phyloP scores from a whole-genome alignment of 2,113 vertebrate genomes.

The Eolophus roseicapilla region DNA sequence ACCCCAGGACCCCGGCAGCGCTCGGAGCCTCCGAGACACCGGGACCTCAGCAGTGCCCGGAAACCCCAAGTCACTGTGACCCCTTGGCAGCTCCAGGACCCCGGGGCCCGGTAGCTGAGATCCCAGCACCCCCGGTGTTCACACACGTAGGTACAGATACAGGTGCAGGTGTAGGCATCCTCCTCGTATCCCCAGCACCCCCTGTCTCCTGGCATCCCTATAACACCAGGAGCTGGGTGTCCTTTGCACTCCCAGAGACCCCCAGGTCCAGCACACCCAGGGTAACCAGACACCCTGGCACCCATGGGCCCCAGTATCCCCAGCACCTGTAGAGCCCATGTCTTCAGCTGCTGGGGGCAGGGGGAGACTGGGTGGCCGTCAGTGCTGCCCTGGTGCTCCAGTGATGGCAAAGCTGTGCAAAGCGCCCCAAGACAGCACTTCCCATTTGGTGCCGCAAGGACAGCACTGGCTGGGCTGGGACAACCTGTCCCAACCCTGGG shows the following conservation, averaged over 20 bases:
- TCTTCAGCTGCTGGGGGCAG: fast-evolving
- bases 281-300: background rate
- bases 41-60: background rate
- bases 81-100: background rate
- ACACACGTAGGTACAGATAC: background rate
- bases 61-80: background rate
- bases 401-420: fast-evolving
- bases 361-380: background rate
- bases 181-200: background rate
- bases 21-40: background rate
- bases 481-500: background rate
- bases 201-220: no score
- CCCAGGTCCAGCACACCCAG: background rate
- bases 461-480: background rate
- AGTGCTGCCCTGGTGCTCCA: background rate
- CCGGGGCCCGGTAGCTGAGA: no score
- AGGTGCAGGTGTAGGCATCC: background rate
- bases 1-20: background rate
- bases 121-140: background rate
- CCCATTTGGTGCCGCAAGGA: fast-evolving
- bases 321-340: background rate
- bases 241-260: background rate
- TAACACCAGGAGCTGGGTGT: background rate
- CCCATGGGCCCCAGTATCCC: background rate
- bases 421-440: fast-evolving